phyloP scores from a whole-genome alignment of 1,140 invertebrate genomes.

The Oscheius sp. region DNA sequence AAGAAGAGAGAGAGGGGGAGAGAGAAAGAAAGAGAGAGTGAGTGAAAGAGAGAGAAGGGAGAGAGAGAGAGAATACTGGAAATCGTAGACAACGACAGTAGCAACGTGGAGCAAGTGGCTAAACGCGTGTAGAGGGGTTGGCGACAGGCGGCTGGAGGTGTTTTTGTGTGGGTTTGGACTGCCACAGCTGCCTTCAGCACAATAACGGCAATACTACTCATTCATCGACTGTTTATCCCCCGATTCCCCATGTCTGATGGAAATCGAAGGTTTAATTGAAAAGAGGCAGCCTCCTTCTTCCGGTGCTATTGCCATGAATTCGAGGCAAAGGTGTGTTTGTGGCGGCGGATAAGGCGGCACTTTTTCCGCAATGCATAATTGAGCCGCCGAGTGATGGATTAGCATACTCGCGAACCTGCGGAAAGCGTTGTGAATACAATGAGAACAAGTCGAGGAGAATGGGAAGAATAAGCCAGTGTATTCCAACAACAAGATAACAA shows the following conservation, averaged over 20 bases:
- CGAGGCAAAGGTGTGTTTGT: too few species aligned
- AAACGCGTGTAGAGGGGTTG: not conserved
- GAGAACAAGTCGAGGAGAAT: too few species aligned
- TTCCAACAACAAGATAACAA: not conserved
- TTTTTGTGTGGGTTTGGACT: not conserved
- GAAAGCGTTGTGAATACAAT: too few species aligned
- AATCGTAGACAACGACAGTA: not conserved
- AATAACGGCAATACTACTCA: too few species aligned
- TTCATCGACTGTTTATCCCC: too few species aligned
- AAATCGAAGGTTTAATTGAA: not conserved
- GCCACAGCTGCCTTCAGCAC: not conserved
- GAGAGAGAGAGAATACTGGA: not conserved
- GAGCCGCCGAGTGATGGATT: not conserved
- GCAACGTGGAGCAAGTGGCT: not conserved
- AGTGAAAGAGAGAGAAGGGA: not conserved
- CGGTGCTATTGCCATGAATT: too few species aligned
- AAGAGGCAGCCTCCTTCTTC: not conserved
- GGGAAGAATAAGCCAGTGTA: too few species aligned
- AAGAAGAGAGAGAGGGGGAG: not conserved
- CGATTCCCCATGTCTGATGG: too few species aligned
- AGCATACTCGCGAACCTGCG: not conserved
- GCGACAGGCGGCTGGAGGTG: not conserved
- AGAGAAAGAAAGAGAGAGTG: not conserved
- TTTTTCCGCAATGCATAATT: conserved; percentile 14
- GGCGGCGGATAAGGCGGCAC: not conserved